Conservation (phyloP, 2,888 invertebrate genomes). For the Pammene fasciana region DNA sequence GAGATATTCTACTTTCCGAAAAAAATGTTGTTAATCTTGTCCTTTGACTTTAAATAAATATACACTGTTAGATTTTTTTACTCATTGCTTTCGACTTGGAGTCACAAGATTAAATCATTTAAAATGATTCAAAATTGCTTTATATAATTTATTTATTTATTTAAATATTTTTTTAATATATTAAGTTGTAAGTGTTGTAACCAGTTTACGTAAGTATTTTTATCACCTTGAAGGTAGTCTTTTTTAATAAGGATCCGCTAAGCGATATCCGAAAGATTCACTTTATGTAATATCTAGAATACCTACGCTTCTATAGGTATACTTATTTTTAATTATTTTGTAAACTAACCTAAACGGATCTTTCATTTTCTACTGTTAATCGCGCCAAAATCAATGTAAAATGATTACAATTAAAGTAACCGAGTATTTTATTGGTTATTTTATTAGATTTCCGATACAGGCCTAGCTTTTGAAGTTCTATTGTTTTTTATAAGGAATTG, state of each 20-base stretch:
- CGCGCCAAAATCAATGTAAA: too few species aligned
- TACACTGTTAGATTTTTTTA: conserved; percentile 19
- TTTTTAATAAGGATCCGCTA: too few species aligned
- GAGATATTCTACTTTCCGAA: too few species aligned
- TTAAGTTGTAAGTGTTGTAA: conserved; percentile 13
- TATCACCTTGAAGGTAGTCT: too few species aligned
- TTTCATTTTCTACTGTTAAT: too few species aligned
- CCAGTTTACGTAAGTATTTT: too few species aligned
- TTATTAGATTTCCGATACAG: not conserved
- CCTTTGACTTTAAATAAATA: not conserved
- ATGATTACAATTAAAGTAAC: not conserved
- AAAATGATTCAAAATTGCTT: conserved; percentile 57
- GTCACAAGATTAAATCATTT: conserved; percentile 55
- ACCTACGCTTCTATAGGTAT: too few species aligned
- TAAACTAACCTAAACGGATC: too few species aligned
- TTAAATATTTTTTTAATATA: not conserved
- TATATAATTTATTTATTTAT: conserved; percentile 20
- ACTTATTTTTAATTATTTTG: too few species aligned
- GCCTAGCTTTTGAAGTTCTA: not conserved
- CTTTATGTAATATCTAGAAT: too few species aligned
- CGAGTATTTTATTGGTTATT: not conserved
- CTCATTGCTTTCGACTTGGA: conserved; percentile 38
- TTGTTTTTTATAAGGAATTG: not conserved
- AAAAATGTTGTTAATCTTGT: too few species aligned
- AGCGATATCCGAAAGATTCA: too few species aligned